A percentile compares a stretch with the other conserved stretches of the same genome.
These are phyloP conservation scores for Lepidonotus clava DNA, from an alignment of 2,888 invertebrate species.

Conservation along the genomic window DNA sequence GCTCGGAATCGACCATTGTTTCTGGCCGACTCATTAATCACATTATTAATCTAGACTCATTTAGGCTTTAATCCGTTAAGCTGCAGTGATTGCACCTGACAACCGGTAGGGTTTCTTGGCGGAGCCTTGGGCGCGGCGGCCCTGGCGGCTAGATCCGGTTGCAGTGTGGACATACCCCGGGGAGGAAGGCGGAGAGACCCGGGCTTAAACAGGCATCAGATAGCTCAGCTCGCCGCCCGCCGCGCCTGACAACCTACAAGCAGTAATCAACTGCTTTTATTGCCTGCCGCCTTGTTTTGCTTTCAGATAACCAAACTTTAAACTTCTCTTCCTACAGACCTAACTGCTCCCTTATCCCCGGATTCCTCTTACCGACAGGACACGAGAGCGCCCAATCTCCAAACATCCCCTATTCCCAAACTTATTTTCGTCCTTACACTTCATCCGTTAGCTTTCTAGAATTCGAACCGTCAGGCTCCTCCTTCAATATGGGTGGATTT, in stretches of 20 bases:
- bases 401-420: no score
- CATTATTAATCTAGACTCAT: slow-evolving; percentile 41
- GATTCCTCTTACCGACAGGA: no score
- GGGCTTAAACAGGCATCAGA: not conserved
- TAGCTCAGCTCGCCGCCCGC: no score
- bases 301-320: not conserved
- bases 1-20: not conserved
- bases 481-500: no score
- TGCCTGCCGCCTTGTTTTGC: not conserved
- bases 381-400: no score
- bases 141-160: no score
- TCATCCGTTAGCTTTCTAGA: no score
- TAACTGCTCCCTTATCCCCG: not conserved
- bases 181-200: not conserved
- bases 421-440: no score
- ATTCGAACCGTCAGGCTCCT: no score
- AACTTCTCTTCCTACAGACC: not conserved
- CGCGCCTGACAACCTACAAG: not conserved
- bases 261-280: not conserved
- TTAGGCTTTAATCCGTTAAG: slow-evolving; percentile 48
- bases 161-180: no score
- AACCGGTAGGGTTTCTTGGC: slow-evolving; percentile 20
- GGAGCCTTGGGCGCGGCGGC: not conserved
- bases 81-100: slow-evolving; percentile 32
- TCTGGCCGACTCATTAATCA: slow-evolving; percentile 23